phyloP scores from a whole-genome alignment of 2,888 invertebrate genomes.

The Leucoptera coffeella region DNA sequence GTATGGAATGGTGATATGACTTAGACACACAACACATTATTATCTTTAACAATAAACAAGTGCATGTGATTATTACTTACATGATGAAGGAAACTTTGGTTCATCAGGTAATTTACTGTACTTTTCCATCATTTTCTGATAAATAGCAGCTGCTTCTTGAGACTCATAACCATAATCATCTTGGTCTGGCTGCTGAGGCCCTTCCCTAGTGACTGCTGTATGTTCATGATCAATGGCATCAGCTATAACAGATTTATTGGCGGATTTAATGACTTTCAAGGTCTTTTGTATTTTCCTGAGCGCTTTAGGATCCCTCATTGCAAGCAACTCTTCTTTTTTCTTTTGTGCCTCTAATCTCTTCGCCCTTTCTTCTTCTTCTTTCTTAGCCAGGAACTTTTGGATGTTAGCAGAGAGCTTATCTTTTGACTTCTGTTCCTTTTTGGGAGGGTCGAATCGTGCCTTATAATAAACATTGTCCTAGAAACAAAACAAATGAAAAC shows the following conservation, averaged over 20 bases:
- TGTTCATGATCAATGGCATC: slow-evolving; percentile 75
- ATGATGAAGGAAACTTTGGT: slow-evolving; percentile 57
- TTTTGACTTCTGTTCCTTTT: slow-evolving; percentile 66
- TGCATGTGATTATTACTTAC: slow-evolving; percentile 25
- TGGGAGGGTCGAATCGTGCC: slow-evolving; percentile 75
- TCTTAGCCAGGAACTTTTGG: slow-evolving; percentile 75
- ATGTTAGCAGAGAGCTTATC: slow-evolving; percentile 69
- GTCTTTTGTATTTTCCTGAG: slow-evolving; percentile 70
- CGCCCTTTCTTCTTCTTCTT: slow-evolving; percentile 71
- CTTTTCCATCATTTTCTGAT: slow-evolving; percentile 81
- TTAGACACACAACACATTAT: too few species aligned
- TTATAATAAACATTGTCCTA: slow-evolving; percentile 51
- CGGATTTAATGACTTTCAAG: slow-evolving; percentile 82
- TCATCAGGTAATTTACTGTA: slow-evolving; percentile 68
- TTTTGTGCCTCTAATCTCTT: slow-evolving; percentile 57
- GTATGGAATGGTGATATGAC: too few species aligned
- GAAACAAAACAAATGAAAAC: not conserved
- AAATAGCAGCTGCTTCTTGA: slow-evolving; percentile 72
- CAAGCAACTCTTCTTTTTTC: slow-evolving; percentile 59
- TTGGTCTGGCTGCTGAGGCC: slow-evolving; percentile 77
- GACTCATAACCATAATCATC: slow-evolving; percentile 91
- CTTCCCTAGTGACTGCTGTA: slow-evolving; percentile 67
- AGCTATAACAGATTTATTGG: slow-evolving; percentile 78
- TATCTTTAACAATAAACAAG: too few species aligned
- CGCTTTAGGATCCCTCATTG: slow-evolving; percentile 66